phyloP scores from a whole-genome alignment of 2,797 vertebrate species.

The Tokudaia muenninki region DNA sequence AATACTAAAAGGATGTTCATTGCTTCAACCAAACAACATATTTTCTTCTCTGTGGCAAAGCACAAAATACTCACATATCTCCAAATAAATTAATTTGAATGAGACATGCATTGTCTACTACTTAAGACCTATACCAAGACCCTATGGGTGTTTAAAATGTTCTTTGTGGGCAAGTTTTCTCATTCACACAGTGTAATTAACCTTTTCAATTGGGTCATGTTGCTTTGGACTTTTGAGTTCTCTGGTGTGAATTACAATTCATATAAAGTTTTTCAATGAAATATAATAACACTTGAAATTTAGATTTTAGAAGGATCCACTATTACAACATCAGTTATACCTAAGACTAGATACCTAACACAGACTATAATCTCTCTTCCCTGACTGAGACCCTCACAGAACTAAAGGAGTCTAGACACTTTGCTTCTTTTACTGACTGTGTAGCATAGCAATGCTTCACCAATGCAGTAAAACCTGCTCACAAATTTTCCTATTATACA shows the following conservation, averaged over 20 bases:
- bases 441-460: not conserved
- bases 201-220: not conserved
- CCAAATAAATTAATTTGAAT: slow-evolving; percentile 50
- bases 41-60: slow-evolving; percentile 55
- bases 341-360: not conserved
- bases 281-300: slow-evolving; percentile 32
- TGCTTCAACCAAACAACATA: not conserved
- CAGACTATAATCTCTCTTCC: not conserved
- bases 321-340: not conserved
- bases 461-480: not conserved
- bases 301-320: not conserved
- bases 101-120: not conserved
- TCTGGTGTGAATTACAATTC: not conserved
- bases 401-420: not conserved
- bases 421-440: not conserved
- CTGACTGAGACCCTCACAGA: not conserved
- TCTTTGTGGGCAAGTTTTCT: not conserved
- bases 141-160: not conserved
- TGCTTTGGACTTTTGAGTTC: not conserved
- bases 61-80: slow-evolving; percentile 13
- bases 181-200: slow-evolving; percentile 24
- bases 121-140: not conserved
- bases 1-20: slow-evolving; percentile 38
- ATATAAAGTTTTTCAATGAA: not conserved
- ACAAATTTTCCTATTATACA: not conserved